Evolutionary conservation across 2,797 vertebrate genomes (phyloP).

Genomic region (Petrocephalus schoutedeni): DNA sequence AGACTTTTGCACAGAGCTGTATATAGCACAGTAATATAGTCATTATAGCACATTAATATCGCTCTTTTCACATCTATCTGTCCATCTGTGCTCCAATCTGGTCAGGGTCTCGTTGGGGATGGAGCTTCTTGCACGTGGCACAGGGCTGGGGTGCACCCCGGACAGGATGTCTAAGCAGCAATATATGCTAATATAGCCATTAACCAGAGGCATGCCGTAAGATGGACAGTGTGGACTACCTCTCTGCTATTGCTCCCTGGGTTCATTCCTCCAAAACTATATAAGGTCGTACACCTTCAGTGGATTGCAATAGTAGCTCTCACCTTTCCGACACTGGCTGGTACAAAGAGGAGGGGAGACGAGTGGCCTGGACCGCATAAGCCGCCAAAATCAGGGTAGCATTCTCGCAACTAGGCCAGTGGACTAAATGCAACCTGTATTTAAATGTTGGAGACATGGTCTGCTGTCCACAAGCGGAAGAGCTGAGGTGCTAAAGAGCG

Average conservation of each 20-base stretch:
- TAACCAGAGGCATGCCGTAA: constrained; percentile 45
- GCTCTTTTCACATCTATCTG: background rate
- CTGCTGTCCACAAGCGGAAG: background rate
- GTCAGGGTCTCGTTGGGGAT: background rate
- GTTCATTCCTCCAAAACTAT: constrained; percentile 54
- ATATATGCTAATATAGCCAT: constrained; percentile 69
- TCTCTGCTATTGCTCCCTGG: constrained; percentile 46
- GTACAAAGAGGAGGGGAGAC: background rate
- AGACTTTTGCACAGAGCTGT: background rate
- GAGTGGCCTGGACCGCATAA: background rate
- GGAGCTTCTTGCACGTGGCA: background rate
- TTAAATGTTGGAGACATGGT: background rate
- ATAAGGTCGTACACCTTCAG: background rate
- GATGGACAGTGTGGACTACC: constrained; percentile 52
- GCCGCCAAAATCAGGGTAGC: background rate
- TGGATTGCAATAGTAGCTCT: background rate
- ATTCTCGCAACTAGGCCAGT: background rate
- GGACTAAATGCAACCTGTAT: background rate
- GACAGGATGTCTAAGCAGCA: constrained; percentile 54
- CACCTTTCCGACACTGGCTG: background rate
- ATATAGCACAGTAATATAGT: background rate
- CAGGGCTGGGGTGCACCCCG: background rate
- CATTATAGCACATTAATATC: background rate
- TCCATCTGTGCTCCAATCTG: background rate
- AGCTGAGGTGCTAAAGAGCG: background rate